Conservation (phyloP, 2,888 invertebrate genomes). For the Iphiclides podalirius region DNA sequence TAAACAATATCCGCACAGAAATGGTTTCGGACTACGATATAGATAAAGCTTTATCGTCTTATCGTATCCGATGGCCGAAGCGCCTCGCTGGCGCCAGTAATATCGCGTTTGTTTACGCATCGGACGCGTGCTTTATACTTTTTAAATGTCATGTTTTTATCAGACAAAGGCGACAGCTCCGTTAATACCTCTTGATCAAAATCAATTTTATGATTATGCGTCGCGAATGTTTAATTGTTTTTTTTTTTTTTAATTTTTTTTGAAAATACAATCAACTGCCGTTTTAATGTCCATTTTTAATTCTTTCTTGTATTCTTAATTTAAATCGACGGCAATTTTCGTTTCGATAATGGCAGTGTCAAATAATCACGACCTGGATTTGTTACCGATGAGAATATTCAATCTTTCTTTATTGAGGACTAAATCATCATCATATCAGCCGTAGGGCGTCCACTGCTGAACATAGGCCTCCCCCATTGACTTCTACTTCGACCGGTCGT, state of each 20-base stretch:
- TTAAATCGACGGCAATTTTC: too few relatives aligned
- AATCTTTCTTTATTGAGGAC: too few relatives aligned
- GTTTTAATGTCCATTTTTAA: not conserved
- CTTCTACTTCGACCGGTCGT: too few relatives aligned
- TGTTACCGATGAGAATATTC: too few relatives aligned
- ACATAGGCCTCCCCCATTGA: too few relatives aligned
- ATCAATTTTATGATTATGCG: too few relatives aligned
- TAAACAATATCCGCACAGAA: not conserved
- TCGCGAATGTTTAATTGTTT: not conserved
- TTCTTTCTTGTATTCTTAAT: too few relatives aligned
- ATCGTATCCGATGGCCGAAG: conserved; percentile 5
- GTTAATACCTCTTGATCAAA: not conserved
- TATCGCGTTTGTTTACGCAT: conserved; percentile 9
- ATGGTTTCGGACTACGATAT: conserved; percentile 5
- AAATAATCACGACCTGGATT: too few relatives aligned
- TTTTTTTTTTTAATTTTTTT: not conserved
- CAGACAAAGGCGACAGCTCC: conserved; percentile 5
- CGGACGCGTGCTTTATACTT: not conserved
- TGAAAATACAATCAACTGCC: not conserved
- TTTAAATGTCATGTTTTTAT: not conserved
- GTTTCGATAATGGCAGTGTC: too few relatives aligned
- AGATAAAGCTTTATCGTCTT: conserved; percentile 16
- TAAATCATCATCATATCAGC: too few relatives aligned
- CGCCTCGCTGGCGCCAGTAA: conserved; percentile 15
- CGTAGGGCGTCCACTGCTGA: too few relatives aligned